Conservation (phyloP, 2,797 vertebrate genomes). For the Manis crassicaudata region DNA sequence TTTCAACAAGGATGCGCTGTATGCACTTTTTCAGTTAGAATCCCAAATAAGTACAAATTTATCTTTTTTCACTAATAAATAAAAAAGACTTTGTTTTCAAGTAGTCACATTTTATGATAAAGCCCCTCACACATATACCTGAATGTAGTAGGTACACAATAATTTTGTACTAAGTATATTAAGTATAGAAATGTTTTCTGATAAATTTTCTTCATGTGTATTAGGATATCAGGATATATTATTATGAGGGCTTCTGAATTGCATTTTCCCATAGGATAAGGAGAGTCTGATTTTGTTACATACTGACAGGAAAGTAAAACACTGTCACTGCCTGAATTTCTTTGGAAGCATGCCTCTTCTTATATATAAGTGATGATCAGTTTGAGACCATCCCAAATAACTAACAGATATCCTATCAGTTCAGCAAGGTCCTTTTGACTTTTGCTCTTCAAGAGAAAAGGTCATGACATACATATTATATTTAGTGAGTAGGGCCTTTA, state of each 20-base stretch:
- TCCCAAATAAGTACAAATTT: neutral
- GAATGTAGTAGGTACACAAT: neutral
- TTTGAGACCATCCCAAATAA: neutral
- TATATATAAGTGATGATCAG: neutral
- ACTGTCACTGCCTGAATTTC: neutral
- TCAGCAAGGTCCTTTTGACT: neutral
- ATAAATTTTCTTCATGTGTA: neutral
- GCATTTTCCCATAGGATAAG: neutral
- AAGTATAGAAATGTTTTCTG: neutral
- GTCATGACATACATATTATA: neutral
- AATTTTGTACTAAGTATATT: slow-evolving; percentile 1
- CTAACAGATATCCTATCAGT: neutral
- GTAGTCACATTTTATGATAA: neutral
- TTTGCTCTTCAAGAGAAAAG: slow-evolving; percentile 14
- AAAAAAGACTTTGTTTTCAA: slow-evolving; percentile 6
- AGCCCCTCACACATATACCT: neutral
- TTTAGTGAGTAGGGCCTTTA: neutral
- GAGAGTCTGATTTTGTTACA: neutral
- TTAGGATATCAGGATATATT: neutral
- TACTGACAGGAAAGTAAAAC: neutral
- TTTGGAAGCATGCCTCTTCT: neutral
- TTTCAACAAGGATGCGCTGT: neutral
- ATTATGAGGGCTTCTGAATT: slow-evolving; percentile 1
- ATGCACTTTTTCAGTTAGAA: neutral
- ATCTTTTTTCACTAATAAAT: slow-evolving; percentile 18